Evolutionary conservation across 2,888 invertebrate genomes (phyloP).

Genomic region (Rhagophthalmus giganteus): DNA sequence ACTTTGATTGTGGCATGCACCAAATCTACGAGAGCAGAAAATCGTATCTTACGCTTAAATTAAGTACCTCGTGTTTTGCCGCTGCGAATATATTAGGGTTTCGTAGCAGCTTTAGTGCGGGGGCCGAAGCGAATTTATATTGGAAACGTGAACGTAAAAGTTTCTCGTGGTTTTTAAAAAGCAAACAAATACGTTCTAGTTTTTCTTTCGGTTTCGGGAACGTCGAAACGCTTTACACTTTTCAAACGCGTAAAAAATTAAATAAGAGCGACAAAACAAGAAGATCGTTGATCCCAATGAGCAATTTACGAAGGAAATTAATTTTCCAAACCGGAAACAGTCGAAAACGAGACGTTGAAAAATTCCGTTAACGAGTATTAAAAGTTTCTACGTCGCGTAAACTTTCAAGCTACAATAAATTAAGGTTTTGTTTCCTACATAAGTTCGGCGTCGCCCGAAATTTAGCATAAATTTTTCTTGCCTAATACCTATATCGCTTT

Average conservation of each 20-base stretch:
- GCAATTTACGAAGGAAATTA: too few relatives aligned
- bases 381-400: slow-evolving; percentile 13
- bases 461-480: slow-evolving; percentile 6
- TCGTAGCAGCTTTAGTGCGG: slow-evolving; percentile 8
- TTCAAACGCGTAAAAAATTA: too few relatives aligned
- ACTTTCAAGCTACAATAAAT: slow-evolving; percentile 12
- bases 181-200: slow-evolving; percentile 5
- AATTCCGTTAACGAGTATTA: slow-evolving; percentile 19
- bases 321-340: too few relatives aligned
- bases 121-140: slow-evolving; percentile 18
- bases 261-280: too few relatives aligned
- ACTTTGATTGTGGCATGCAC: slow-evolving; percentile 4
- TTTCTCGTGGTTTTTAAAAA: slow-evolving; percentile 11
- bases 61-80: slow-evolving; percentile 18
- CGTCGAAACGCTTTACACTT: too few relatives aligned
- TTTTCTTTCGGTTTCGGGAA: slow-evolving; percentile 2
- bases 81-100: slow-evolving; percentile 19
- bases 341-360: slow-evolving; percentile 15
- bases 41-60: slow-evolving; percentile 19
- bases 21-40: slow-evolving; percentile 8
- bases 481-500: too few relatives aligned
- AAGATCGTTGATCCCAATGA: too few relatives aligned
- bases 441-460: too few relatives aligned
- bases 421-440: slow-evolving; percentile 6
- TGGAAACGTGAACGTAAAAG: slow-evolving; percentile 15